Evolutionary conservation across 2,888 invertebrate genomes (phyloP).

Genomic region (Tenthredo distinguenda): DNA sequence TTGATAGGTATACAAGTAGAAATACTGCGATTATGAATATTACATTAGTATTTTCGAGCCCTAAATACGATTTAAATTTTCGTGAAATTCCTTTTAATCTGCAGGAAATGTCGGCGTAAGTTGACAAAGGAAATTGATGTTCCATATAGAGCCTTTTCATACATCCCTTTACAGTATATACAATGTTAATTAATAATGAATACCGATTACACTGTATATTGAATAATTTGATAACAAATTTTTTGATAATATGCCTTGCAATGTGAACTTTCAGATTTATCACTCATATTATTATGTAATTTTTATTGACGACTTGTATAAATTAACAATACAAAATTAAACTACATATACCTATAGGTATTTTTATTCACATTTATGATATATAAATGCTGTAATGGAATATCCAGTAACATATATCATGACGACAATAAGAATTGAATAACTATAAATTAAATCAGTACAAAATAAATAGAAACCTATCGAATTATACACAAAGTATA

Average conservation of each 20-base stretch:
- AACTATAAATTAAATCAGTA: not conserved
- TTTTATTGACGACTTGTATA: not conserved
- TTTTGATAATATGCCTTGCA: not conserved
- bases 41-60: not conserved
- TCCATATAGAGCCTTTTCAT: not conserved
- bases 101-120: not conserved
- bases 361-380: not conserved
- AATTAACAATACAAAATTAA: constrained; percentile 8
- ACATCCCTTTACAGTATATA: not conserved
- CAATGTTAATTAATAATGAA: not conserved
- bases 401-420: not conserved
- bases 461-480: not conserved
- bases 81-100: not conserved
- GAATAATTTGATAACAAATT: not conserved
- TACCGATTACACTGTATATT: not conserved
- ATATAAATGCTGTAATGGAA: not conserved
- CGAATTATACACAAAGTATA: not conserved
- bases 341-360: not conserved
- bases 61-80: no score
- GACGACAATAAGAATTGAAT: not conserved
- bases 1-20: not conserved
- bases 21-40: not conserved
- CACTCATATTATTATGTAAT: not conserved
- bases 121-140: not conserved
- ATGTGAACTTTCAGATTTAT: not conserved